Base-by-base conservation (phyloP, 2,797 vertebrate species). In the Cyprinodon diabolis region DNA sequence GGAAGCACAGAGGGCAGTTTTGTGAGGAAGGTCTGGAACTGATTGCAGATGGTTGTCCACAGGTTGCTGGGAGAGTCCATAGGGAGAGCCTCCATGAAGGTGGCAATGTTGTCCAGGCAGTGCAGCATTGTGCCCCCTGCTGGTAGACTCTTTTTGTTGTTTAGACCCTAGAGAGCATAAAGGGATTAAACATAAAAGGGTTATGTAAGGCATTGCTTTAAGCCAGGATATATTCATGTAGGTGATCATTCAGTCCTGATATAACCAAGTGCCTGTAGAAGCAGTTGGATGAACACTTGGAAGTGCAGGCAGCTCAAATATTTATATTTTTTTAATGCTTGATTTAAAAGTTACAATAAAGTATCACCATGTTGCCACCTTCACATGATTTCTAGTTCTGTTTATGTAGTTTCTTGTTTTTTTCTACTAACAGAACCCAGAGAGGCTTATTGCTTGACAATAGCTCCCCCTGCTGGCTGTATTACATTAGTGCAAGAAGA, bases 1-100 rank as follows among this genome's bases (percentile, higher is more conserved):
- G 98, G 98, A 79, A 99, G 95, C 90, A 98, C 97, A 82, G 95
- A 96, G 51, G 98, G 97, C 86, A 99, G 94, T 89, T 98, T 99
- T 72, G 97, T 95, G 78, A 99, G 95, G 86, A 99, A 99, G 21
- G 98, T 98, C 94, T 99, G 98, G 93, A 99, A 99, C 91, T 99
- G 98, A 90, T 97, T 99, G 91, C 97, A 99, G 87, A 99, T 98
- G 49, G 97, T 98, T 54, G 97, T 96, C 98, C 98, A 99, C 82
- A 99, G 96, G 93, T 98, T 99, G 93, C 97, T 99, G 17, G 98
- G 98, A 1, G 97, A 97, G 91, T 99, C 98, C 98, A 99, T 99
- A 0, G 98, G 97, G 86, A 99, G 94, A 77, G 98, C 97, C 93
- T 99, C 98, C 98, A 99, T 98, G 81, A 98, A 99, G n/a, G 96